Evolutionary conservation across 1,140 invertebrate species (phyloP).

Genomic region (Aphelenchoides besseyi): DNA sequence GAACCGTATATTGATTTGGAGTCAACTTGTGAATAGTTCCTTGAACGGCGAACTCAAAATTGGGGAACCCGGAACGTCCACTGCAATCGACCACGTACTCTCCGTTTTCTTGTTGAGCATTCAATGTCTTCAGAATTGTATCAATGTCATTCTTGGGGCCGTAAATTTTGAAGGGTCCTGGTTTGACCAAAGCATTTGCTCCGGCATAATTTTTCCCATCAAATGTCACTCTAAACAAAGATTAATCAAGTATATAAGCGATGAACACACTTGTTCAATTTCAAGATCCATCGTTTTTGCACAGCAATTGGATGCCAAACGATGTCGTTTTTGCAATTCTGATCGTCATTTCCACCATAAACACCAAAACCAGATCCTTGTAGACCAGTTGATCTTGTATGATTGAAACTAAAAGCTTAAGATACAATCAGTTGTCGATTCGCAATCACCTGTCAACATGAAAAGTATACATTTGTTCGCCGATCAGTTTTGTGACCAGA

Average conservation of each 20-base stretch:
- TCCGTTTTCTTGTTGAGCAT: background rate
- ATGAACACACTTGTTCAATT: background rate
- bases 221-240: too few species aligned
- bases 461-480: background rate
- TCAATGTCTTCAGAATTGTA: background rate
- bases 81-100: background rate
- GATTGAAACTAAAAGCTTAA: too few species aligned
- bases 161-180: background rate
- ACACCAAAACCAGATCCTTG: background rate
- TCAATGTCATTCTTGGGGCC: background rate
- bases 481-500: background rate
- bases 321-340: background rate
- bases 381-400: background rate
- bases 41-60: background rate
- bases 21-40: background rate
- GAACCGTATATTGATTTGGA: background rate
- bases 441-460: background rate
- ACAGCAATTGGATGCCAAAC: background rate
- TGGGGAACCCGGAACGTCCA: background rate
- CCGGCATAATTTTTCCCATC: too few species aligned
- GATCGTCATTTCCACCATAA: background rate
- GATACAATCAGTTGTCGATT: too few species aligned
- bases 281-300: background rate
- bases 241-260: too few species aligned
- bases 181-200: background rate